Conservation (phyloP, 1,140 invertebrate species). For the Cydia splendana region DNA sequence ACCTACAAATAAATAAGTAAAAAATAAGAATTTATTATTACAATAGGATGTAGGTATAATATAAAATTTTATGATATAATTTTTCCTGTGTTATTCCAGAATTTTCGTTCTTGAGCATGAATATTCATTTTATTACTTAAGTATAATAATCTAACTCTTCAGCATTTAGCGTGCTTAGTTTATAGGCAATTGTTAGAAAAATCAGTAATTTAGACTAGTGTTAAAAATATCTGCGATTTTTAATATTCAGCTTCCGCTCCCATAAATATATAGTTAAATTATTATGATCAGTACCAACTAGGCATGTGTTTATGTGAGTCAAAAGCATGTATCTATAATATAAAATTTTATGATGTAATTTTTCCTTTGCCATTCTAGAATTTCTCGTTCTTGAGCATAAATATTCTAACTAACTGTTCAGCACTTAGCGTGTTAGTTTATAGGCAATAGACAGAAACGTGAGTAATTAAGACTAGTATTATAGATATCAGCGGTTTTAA, state of each 20-base stretch:
- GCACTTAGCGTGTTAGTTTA: neutral
- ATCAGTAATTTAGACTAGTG: neutral
- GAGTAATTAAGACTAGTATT: conserved; percentile 16
- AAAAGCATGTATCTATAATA: too few relatives aligned
- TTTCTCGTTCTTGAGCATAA: neutral
- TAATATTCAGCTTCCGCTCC: neutral
- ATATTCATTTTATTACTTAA: neutral
- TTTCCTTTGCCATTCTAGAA: neutral
- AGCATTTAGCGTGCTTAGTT: neutral
- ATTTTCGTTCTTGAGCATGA: neutral
- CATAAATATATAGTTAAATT: neutral
- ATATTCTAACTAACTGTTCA: neutral
- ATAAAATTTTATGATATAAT: neutral
- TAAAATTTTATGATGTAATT: neutral
- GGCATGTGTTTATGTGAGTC: neutral
- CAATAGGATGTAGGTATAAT: too few relatives aligned
- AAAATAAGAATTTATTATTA: neutral
- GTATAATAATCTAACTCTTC: neutral
- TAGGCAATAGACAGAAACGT: conserved; percentile 4
- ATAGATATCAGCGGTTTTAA: conserved; percentile 1
- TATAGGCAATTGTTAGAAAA: neutral
- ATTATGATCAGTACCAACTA: neutral
- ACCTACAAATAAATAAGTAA: too few relatives aligned
- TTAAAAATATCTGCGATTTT: neutral
- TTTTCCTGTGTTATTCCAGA: neutral